Base-by-base conservation (phyloP, 2,888 invertebrate species). In the Sphaeridia pumilis region DNA sequence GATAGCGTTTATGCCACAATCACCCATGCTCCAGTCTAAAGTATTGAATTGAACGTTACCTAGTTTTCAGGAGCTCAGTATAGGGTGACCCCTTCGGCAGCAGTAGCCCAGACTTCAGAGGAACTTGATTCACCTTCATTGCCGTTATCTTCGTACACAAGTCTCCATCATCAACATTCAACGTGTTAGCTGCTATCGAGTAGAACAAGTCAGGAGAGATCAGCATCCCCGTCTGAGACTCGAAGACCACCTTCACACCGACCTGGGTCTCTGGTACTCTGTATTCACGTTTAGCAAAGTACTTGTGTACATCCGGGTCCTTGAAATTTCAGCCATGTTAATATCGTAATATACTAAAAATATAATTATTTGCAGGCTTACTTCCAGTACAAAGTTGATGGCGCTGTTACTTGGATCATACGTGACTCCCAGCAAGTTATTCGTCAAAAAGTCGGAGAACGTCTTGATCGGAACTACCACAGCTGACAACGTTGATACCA, bases 401-500 rank as follows among this genome's bases (percentile, higher is more conserved):
- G 49, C 34, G 14, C 28, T 26, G 28, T 34, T 43, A n/a, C 17
- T 25, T 4, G 49, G 50, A 22, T 50, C 50, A 24, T 22, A 44
- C 4, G 44, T 25, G 20, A 50, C 21, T 2, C n/a, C 2, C n/a
- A n/a, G 7, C 31, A 50, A 44, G n/a, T 27, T 27, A 22, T 24
- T 43, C 22, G 35, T 20, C 17, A 44, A 36, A 17, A 50, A n/a
- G 20, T 50, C 44, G 14, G 21, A 31, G 36, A 50, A 50, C 10
- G 14, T 44, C 45, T 50, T 50, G 2, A 50, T 44, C 7, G 50
- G 50, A 14, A 25, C 25, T n/a, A 50, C 45, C 3, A 24, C 36
- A 1, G 44, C 24, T 1, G 50, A 50, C 17, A 50, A 25, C 10
- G 50, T 22, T 21, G 50, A 50, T 2, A 50, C 50, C 24, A 50